phyloP scores from a whole-genome alignment of 2,888 invertebrate species.

The Tipula lateralis region DNA sequence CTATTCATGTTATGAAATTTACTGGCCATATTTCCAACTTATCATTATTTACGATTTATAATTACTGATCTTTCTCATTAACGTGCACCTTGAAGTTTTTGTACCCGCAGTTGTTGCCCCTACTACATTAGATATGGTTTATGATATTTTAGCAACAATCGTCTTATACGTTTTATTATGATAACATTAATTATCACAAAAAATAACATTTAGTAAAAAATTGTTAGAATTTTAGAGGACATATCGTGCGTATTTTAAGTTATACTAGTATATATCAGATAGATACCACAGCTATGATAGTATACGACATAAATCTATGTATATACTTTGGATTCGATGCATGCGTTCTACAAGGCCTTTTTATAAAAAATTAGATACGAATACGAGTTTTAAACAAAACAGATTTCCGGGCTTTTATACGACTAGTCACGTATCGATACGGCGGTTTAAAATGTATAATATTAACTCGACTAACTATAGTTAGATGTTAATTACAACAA shows the following conservation, averaged over 20 bases:
- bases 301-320: too few relatives aligned
- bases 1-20: not conserved
- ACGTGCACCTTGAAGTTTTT: not conserved
- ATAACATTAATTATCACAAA: not conserved
- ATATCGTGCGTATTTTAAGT: not conserved
- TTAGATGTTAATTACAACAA: not conserved
- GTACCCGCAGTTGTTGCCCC: too few relatives aligned
- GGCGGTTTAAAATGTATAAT: not conserved
- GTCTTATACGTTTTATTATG: not conserved
- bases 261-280: not conserved
- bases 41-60: not conserved
- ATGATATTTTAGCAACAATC: not conserved
- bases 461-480: not conserved
- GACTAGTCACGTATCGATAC: not conserved
- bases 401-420: not conserved
- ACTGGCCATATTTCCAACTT: not conserved
- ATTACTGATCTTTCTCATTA: not conserved
- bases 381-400: not conserved
- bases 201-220: not conserved
- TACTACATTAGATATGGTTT: too few relatives aligned
- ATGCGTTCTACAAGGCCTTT: not conserved
- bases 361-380: not conserved
- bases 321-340: not conserved
- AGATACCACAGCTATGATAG: not conserved
- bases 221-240: not conserved